Evolutionary conservation across 2,797 vertebrate genomes (phyloP), one percentile per base, ranked within the genome.

Genomic region (Ambastaia sidthimunki): DNA sequence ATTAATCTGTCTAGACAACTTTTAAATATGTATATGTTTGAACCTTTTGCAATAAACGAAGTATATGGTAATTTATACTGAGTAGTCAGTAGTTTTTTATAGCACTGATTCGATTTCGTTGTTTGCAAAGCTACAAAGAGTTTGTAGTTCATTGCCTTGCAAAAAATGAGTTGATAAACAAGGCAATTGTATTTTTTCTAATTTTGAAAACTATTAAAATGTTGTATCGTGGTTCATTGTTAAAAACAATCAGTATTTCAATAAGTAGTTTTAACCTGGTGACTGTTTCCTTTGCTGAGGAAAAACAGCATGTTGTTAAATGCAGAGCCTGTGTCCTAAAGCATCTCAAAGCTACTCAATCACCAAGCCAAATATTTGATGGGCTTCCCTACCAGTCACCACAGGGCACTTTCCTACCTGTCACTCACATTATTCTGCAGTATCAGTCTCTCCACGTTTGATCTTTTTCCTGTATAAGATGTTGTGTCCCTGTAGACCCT

Each of bases 271-370:
- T 57, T 68, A 31, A 25, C 16, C 19, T 19, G 19, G 68, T 18
- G 41, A 59, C 52, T 5, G 1, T 55, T 71, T 54, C 0, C 25
- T 54, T 16, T 72, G 13, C 23, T 4, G 16, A 55, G 19, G 19
- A 44, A 66, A 65, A 72, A 52, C 66, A 23, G 21, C 31, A 37
- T 2, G 9, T 23, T 78, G 41, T 4, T 18, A 19, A n/a, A 65
- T 6, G 19, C 19, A 65, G 47, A 48, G 15, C 31, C 60, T n/a
- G 31, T n/a, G 18, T 80, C 70, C 60, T 11, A 21, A 13, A 66
- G 59, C 72, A 80, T 73, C 34, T 73, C 44, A 80, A 72, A 80
- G 48, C 47, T 66, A 66, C 23, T 66, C 70, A 80, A 80, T 80
- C 69, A 67, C 77, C 19, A 34, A 65, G 48, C 34, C 69, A 72